Evolutionary conservation across 1,140 invertebrate genomes (phyloP).

Genomic region (Procambarus clarkii): DNA sequence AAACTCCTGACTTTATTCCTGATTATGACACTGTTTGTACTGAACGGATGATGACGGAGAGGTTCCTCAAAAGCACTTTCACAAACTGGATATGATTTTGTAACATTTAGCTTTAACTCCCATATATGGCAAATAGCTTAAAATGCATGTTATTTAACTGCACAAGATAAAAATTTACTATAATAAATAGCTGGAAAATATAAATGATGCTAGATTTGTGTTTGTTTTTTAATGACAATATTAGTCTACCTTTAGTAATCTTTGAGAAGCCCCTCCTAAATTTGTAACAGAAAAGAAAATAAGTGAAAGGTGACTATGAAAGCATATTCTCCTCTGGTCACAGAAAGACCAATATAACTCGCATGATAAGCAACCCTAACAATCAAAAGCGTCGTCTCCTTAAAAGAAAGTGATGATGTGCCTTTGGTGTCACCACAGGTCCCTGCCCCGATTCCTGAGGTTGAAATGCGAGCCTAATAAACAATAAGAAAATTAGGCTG

Average conservation of each 20-base stretch:
- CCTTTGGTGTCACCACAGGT: conserved; percentile 41
- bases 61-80: not conserved
- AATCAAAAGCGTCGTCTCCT: conserved; percentile 14
- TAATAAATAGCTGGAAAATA: not conserved
- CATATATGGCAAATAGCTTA: not conserved
- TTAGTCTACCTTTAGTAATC: not conserved
- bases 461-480: conserved; percentile 55
- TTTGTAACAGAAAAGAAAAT: conserved; percentile 37
- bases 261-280: conserved; percentile 42
- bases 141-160: not conserved
- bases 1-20: conserved; percentile 67
- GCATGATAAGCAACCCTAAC: conserved; percentile 5
- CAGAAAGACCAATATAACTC: conserved; percentile 13
- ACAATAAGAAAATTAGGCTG: conserved; percentile 17
- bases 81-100: not conserved
- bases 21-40: conserved; percentile 70
- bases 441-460: conserved; percentile 68
- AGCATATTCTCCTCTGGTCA: conserved; percentile 20
- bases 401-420: conserved; percentile 23
- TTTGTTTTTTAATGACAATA: not conserved
- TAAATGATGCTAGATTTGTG: not conserved
- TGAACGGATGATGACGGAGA: conserved; percentile 58
- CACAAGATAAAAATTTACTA: not conserved
- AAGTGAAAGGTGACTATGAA: conserved; percentile 17
- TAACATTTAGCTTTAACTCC: not conserved